Percentiles rank a stretch among this genome's conserved stretches.
Evolutionary conservation across 2,888 invertebrate genomes (phyloP).

Genomic region (Plusia festucae): DNA sequence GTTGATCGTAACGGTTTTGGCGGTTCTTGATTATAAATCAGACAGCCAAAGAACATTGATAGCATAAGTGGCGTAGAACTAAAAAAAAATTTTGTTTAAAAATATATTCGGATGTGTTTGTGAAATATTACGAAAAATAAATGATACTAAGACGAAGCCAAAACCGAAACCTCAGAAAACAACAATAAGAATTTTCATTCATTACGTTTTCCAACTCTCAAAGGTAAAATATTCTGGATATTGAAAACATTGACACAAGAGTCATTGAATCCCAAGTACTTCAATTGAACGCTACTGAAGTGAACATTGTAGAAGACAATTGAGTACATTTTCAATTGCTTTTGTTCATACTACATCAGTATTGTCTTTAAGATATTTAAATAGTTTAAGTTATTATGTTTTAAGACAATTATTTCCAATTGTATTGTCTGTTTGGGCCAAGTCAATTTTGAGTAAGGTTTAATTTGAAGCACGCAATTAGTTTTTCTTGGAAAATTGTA

Average conservation of each 20-base stretch:
- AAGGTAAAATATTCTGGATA: constrained; percentile 9
- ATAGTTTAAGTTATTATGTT: constrained; percentile 26
- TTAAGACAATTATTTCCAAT: constrained; percentile 20
- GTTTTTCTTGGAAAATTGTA: not conserved
- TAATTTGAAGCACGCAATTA: not conserved
- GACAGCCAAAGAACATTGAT: no score
- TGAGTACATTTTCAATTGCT: not conserved
- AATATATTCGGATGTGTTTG: no score
- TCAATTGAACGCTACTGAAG: constrained; percentile 24
- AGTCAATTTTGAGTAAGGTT: not conserved
- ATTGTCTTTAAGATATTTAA: constrained; percentile 23
- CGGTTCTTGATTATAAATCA: no score
- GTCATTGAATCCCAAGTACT: constrained; percentile 18
- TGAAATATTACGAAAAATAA: not conserved
- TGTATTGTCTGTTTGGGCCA: constrained; percentile 9
- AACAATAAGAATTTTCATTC: not conserved
- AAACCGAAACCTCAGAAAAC: constrained; percentile 8
- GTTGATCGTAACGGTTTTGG: no score
- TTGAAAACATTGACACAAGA: constrained; percentile 22
- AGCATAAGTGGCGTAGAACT: no score
- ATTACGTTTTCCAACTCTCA: constrained; percentile 5
- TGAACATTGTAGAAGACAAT: constrained; percentile 20
- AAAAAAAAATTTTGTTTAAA: no score
- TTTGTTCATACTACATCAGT: constrained; percentile 21
- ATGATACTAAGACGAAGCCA: not conserved